Evolutionary conservation across 2,797 vertebrate genomes (phyloP).

Genomic region (Eremophila alpestris): DNA sequence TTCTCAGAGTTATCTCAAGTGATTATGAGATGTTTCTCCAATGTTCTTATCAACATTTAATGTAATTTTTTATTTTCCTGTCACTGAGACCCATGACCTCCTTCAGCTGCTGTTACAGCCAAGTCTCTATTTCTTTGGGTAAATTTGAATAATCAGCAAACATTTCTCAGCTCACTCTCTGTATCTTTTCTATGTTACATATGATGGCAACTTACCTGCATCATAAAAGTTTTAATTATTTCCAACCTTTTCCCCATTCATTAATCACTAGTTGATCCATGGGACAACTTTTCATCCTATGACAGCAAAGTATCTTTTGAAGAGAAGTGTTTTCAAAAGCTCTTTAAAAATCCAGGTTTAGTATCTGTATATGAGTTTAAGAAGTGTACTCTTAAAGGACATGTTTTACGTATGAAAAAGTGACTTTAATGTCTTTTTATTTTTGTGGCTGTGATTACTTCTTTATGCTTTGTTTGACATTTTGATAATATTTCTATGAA

Average conservation of each 20-base stretch:
- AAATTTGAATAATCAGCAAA: background rate
- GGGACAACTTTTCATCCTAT: background rate
- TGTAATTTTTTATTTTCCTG: background rate
- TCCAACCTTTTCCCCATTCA: background rate
- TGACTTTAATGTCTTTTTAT: background rate
- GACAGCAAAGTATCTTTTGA: background rate
- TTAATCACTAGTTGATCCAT: slow-evolving; percentile 3
- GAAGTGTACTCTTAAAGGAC: background rate
- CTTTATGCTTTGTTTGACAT: slow-evolving; percentile 46
- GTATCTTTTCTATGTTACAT: background rate
- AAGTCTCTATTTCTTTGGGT: background rate
- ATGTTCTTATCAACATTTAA: background rate
- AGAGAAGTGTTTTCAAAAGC: background rate
- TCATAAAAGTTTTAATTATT: background rate
- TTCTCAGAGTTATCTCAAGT: background rate
- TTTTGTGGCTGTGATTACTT: background rate
- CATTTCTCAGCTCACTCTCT: background rate
- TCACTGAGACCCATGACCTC: background rate
- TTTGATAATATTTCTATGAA: slow-evolving; percentile 22
- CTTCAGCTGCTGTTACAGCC: background rate
- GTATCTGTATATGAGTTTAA: background rate
- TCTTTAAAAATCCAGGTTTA: slow-evolving; percentile 23
- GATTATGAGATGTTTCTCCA: background rate
- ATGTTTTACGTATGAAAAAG: background rate
- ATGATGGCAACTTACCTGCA: background rate